Evolutionary conservation across 2,797 vertebrate species (phyloP), one percentile per base, ranked within the genome.

Genomic region (Ctenopoma multispine): DNA sequence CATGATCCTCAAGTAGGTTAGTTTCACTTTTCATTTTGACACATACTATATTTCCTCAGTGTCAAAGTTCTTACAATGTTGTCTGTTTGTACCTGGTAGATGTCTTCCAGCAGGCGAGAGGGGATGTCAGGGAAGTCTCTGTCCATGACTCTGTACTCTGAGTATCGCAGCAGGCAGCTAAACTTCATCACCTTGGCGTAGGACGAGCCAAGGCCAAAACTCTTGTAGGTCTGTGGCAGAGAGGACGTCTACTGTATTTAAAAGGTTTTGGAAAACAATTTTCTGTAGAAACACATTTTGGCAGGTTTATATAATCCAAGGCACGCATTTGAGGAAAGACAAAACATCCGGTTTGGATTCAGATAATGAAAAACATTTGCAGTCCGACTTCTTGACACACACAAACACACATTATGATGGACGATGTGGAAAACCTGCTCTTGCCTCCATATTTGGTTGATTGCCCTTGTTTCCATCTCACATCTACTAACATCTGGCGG

Each of bases 121-220:
- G 91, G 90, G 49, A 93, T 11, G 11, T 93, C 84, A 0, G 93
- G 93, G n/a, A 92, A 81, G 21, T 79, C 83, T 41, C 80, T 72
- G 48, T 70, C 74, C 14, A 8, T 57, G 4, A 41, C 73, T 4
- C 59, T 13, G 63, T 79, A 92, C 76, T 92, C 90, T 0, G 87
- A 89, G 50, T 87, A 92, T 63, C 54, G 66, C 21, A 94, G 65
- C 82, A 95, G 63, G 61, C 31, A 72, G 63, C 51, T 40, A 23
- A 94, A 94, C 72, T 70, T 92, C 81, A 94, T 87, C 77, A 94
- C 94, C 62, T 93, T 92, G 27, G 76, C n/a, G 54, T 92, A 90
- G 55, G 93, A 94, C 0, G 90, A 90, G 65, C 89, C 86, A 23
- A 94, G 90, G 40, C 93, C 90, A 12, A 95, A 93, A 0, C 53